Base-by-base conservation (phyloP, 2,113 vertebrate species). In the Sorex araneus region DNA sequence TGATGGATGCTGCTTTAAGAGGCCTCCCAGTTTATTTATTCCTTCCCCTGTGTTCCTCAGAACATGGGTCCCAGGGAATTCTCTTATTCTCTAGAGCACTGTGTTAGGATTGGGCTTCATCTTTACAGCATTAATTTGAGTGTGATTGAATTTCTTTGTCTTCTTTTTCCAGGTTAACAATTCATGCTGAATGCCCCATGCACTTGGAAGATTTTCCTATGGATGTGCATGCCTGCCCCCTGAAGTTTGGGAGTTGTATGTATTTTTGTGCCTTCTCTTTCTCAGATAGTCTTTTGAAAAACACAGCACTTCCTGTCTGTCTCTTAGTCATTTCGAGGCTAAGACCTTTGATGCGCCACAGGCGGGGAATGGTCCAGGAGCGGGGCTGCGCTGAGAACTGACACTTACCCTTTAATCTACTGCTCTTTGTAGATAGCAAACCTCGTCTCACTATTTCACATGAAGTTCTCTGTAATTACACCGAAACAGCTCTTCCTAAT, bases 221-320 rank as follows among this genome's bases (percentile, higher is more conserved):
- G 99, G 99, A 99, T 47, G 98, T 99, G 34, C 99, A 99, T 2
- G 99, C 99, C 84, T 99, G 99, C 96, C 99, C 99, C 1, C 98
- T 99, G 93, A 99, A 99, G 97, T 99, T 99, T 95, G 99, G 99
- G 97, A 99, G 99, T 97, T 99, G 99, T 99, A 98, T 98, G 99
- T 99, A 95, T 92, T 89, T 92, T 84, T 45, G 71, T 6, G 43
- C 18, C 19, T 87, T 87, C 57, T 87, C 69, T 76, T 87, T 86
- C 19, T 36, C 63, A 19, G 40, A 40, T 75, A 10, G 64, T 75
- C 28, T 60, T 73, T 18, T 84, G 76, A 27, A 34, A 66, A 76
- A 67, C 74, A 90, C 91, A 80, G 43, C 9, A 78, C 15, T 3
- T 74, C 1, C 84, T 30, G 10, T 85, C 30, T 67, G 19, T 50